Evolutionary conservation across 2,888 invertebrate species (phyloP), one percentile per base, ranked within the genome.

Genomic region (Tipula unca): DNA sequence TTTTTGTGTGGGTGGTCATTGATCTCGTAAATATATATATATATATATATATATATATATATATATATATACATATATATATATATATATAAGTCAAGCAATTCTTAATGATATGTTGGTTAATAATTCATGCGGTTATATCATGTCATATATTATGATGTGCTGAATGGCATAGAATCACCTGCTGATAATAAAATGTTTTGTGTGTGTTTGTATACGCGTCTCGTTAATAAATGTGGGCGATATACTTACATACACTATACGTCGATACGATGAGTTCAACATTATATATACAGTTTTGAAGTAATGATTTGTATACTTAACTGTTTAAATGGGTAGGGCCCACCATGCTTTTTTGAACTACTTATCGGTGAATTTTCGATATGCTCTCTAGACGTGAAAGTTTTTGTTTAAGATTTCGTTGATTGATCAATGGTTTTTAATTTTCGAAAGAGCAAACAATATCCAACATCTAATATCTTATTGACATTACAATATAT

Each of bases 1-100:
- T 69, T 69, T 69, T 69, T 69, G 69, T 69, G 69, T 69, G 69
- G 69, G 69, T 69, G 69, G 69, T 69, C 69, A 69, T 69, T 69
- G 69, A 69, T 69, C 69, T 69, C 69, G 69, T 69, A 69, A n/a
- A n/a, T n/a, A n/a, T n/a, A n/a, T n/a, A n/a, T n/a, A n/a, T n/a
- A n/a, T n/a, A n/a, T n/a, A n/a, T n/a, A n/a, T n/a, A n/a, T n/a
- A n/a, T n/a, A n/a, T n/a, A n/a, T n/a, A n/a, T n/a, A n/a, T n/a
- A n/a, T n/a, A n/a, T n/a, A n/a, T n/a, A n/a, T n/a, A n/a, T n/a
- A n/a, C n/a, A n/a, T n/a, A n/a, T n/a, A n/a, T n/a, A n/a, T n/a
- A n/a, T n/a, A n/a, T n/a, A n/a, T n/a, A n/a, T n/a, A n/a, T 25
- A 69, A 25, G 25, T 69, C 69, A 69, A 25, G 69, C 10, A 69